A percentile compares a stretch with the other conserved stretches of the same genome.
Evolutionary conservation across 2,797 vertebrate species (phyloP).

Genomic region (Tapera naevia): DNA sequence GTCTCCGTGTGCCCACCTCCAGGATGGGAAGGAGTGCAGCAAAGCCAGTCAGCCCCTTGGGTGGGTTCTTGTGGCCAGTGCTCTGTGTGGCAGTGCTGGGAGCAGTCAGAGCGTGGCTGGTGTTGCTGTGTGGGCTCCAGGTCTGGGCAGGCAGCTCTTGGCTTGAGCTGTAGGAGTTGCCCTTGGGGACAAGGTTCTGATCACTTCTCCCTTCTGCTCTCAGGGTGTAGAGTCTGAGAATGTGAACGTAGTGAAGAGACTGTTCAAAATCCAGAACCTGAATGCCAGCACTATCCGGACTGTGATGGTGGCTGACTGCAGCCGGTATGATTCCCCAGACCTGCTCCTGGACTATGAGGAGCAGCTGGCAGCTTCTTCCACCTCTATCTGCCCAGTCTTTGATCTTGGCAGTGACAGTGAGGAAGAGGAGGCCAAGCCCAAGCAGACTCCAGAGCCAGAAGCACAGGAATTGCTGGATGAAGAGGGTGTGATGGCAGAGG

Average conservation of each 20-base stretch:
- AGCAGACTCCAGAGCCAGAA: not conserved
- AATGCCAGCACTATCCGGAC: slow-evolving; percentile 97
- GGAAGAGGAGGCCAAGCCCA: slow-evolving; percentile 73
- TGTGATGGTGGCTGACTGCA: slow-evolving; percentile 96
- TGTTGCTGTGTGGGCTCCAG: rapidly evolving
- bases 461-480: slow-evolving; percentile 15
- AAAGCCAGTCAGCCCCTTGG: not conserved
- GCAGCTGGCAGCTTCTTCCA: slow-evolving; percentile 65
- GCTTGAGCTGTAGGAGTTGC: not conserved
- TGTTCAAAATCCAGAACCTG: slow-evolving; percentile 97
- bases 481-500: not conserved
- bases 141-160: not conserved
- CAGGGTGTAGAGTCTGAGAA: slow-evolving; percentile 96
- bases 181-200: not conserved
- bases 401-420: slow-evolving; percentile 83
- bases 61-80: rapidly evolving
- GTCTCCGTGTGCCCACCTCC: rapidly evolving
- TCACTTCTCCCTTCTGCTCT: not conserved
- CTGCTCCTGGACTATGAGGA: slow-evolving; percentile 86
- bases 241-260: slow-evolving; percentile 94
- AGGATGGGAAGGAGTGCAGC: not conserved
- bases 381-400: slow-evolving; percentile 71
- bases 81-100: rapidly evolving
- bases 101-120: rapidly evolving
- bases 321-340: slow-evolving; percentile 87